phyloP scores from a whole-genome alignment of 2,888 invertebrate species.

The Heliconius sara region DNA sequence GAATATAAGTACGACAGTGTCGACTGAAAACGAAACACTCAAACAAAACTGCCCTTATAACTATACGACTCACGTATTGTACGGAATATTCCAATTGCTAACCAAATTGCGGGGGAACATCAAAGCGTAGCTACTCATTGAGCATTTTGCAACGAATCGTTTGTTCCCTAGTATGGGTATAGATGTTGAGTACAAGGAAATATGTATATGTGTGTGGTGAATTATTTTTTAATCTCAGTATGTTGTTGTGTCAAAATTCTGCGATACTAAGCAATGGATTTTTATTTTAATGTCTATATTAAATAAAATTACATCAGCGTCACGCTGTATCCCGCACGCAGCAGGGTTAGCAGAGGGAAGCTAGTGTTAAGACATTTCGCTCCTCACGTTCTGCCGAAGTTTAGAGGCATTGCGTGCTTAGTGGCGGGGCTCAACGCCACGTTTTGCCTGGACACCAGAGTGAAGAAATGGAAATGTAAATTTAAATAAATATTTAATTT shows the following conservation, averaged over 20 bases:
- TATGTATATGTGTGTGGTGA: neutral
- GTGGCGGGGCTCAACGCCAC: too few relatives aligned
- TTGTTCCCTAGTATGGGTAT: constrained; percentile 6
- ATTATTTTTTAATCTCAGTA: neutral
- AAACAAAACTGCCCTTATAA: constrained; percentile 22
- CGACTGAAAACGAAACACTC: neutral
- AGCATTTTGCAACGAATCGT: constrained; percentile 43
- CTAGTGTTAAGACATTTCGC: too few relatives aligned
- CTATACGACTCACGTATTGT: constrained; percentile 27
- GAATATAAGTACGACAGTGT: neutral
- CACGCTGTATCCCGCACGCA: too few relatives aligned
- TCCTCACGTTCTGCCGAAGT: too few relatives aligned
- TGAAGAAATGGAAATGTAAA: too few relatives aligned
- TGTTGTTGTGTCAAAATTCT: neutral
- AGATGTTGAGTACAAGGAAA: constrained; percentile 27
- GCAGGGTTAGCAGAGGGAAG: too few relatives aligned
- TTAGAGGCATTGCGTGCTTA: too few relatives aligned
- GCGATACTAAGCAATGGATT: too few relatives aligned
- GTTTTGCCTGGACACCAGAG: too few relatives aligned
- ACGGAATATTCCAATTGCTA: constrained; percentile 35
- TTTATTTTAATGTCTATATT: too few relatives aligned
- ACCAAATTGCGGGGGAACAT: constrained; percentile 38
- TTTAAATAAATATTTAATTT: too few relatives aligned
- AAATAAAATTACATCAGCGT: too few relatives aligned
- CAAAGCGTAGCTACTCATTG: constrained; percentile 41